Percentiles rank a stretch among this genome's conserved stretches.
Evolutionary conservation across 2,888 invertebrate genomes (phyloP).

Genomic region (Diarsia dahlii): DNA sequence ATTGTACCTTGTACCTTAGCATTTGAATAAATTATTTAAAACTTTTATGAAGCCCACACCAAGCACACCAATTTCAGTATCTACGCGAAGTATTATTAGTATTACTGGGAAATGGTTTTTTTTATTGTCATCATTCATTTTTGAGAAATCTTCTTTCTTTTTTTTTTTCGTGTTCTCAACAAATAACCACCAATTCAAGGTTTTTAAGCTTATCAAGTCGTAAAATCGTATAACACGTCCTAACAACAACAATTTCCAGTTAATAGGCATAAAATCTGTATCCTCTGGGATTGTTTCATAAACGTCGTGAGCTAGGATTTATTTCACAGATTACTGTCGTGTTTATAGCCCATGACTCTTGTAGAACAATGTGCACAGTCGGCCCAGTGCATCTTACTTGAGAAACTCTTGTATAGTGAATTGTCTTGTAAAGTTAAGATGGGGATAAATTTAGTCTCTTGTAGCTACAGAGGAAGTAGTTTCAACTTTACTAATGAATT

Average conservation of each 20-base stretch:
- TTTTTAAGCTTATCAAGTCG: too few relatives aligned
- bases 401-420: conserved; percentile 30
- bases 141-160: not conserved
- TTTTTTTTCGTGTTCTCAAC: not conserved
- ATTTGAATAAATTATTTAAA: too few relatives aligned
- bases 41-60: too few relatives aligned
- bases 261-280: conserved; percentile 7
- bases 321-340: conserved; percentile 68
- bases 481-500: conserved; percentile 2
- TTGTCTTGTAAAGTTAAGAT: conserved; percentile 3
- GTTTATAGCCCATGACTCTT: conserved; percentile 70
- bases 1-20: too few relatives aligned
- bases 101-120: too few relatives aligned
- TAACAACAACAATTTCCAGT: not conserved
- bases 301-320: conserved; percentile 55
- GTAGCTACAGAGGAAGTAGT: not conserved
- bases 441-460: not conserved
- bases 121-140: too few relatives aligned
- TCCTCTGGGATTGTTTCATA: conserved; percentile 29
- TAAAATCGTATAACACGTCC: not conserved
- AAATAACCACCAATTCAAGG: not conserved
- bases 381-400: conserved; percentile 32
- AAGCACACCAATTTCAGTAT: too few relatives aligned
- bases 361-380: conserved; percentile 58
- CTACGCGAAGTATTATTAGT: too few relatives aligned